A percentile compares a stretch with the other conserved stretches of the same genome.
phyloP scores from a whole-genome alignment of 2,888 invertebrate genomes.

The Drosophila lacicola region DNA sequence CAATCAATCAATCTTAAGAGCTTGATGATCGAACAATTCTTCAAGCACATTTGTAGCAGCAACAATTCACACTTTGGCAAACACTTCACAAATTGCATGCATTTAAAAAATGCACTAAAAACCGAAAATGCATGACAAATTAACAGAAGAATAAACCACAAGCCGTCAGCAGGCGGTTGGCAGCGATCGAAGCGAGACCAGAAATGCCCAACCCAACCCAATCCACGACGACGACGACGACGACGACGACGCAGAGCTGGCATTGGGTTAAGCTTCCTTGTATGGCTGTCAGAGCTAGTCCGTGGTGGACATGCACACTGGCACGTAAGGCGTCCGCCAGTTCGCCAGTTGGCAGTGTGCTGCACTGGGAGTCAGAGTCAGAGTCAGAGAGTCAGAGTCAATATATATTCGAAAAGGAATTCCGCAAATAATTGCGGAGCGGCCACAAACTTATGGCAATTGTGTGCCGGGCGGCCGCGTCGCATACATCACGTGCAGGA shows the following conservation, averaged over 20 bases:
- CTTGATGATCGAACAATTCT: background rate
- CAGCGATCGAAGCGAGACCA: slow-evolving; percentile 14
- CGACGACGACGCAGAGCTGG: slow-evolving; percentile 22
- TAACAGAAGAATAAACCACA: slow-evolving; percentile 54
- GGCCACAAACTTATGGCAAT: slow-evolving; percentile 78
- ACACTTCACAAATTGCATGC: slow-evolving; percentile 27
- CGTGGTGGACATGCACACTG: slow-evolving; percentile 49
- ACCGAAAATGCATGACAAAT: slow-evolving; percentile 76
- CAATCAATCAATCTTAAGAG: background rate
- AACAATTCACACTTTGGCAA: slow-evolving; percentile 17
- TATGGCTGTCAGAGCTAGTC: slow-evolving; percentile 72
- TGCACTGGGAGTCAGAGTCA: slow-evolving; percentile 54
- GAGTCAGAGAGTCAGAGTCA: slow-evolving; percentile 71
- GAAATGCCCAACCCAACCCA: slow-evolving; percentile 39
- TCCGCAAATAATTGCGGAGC: slow-evolving; percentile 82
- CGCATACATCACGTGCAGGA: slow-evolving; percentile 77
- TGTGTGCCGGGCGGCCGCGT: slow-evolving; percentile 61
- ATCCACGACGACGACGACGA: no score
- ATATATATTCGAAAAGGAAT: slow-evolving; percentile 82
- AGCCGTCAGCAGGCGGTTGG: background rate
- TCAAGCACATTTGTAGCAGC: background rate
- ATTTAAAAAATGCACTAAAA: slow-evolving; percentile 65
- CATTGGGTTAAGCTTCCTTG: slow-evolving; percentile 72
- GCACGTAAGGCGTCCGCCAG: slow-evolving; percentile 40
- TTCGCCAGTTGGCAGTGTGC: slow-evolving; percentile 33